Evolutionary conservation across 2,888 invertebrate species (phyloP).

Genomic region (Desoria tigrina): DNA sequence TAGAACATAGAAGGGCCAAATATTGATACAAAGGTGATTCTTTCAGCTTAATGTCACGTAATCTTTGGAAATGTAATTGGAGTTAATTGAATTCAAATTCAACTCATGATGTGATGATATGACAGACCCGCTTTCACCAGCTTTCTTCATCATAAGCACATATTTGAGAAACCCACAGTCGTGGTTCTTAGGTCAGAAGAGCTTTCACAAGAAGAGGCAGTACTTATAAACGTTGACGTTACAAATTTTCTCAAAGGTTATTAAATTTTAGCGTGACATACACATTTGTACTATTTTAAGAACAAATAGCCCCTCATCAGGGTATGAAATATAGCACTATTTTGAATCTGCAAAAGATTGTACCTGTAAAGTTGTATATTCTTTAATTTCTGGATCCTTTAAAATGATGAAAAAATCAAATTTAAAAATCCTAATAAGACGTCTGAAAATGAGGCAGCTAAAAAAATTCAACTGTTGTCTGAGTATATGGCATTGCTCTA

Average conservation of each 20-base stretch:
- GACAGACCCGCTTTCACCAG: neutral
- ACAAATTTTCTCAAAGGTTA: conserved; percentile 38
- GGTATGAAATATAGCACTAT: too few relatives aligned
- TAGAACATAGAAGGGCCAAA: conserved; percentile 76
- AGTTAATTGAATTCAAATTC: neutral
- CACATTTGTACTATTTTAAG: too few relatives aligned
- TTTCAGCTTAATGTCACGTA: neutral
- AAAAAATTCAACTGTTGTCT: conserved; percentile 23
- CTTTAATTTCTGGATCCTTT: too few relatives aligned
- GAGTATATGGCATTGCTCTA: too few relatives aligned
- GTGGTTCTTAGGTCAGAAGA: conserved; percentile 79
- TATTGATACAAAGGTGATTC: conserved; percentile 70
- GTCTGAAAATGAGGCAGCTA: conserved; percentile 24
- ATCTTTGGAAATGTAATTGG: neutral
- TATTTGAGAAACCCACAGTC: conserved; percentile 78
- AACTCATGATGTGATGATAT: neutral
- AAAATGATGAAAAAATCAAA: conserved; percentile 51
- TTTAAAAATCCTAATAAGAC: conserved; percentile 55
- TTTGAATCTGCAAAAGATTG: too few relatives aligned
- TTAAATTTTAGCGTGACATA: too few relatives aligned
- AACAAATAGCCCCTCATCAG: too few relatives aligned
- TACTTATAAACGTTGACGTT: conserved; percentile 55
- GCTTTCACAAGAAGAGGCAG: conserved; percentile 76
- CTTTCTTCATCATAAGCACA: too few relatives aligned
- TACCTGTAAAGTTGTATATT: too few relatives aligned